A percentile compares a stretch with the other conserved stretches of the same genome.
Evolutionary conservation across 2,113 vertebrate genomes (phyloP).

Genomic region (Microcebus jonahi): DNA sequence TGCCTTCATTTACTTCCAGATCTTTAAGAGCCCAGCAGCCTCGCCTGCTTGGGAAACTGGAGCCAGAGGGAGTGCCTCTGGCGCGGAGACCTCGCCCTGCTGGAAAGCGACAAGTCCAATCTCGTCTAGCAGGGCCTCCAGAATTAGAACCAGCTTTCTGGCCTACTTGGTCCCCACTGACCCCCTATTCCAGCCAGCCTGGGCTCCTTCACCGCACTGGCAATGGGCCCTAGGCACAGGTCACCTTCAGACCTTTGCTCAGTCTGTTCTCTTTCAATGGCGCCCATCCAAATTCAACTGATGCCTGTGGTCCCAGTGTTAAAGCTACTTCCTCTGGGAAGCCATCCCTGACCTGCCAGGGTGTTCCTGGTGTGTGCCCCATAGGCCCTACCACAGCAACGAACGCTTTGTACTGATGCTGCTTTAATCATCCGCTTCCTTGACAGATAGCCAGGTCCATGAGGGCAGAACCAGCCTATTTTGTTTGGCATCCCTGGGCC

Average conservation of each 20-base stretch:
- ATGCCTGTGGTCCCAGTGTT: background rate
- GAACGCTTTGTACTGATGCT: background rate
- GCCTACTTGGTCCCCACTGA: background rate
- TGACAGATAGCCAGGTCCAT: background rate
- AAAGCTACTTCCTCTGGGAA: background rate
- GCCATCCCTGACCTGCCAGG: background rate
- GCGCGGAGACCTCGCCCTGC: background rate
- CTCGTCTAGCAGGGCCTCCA: background rate
- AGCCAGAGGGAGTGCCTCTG: fast-evolving
- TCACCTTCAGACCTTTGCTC: constrained; percentile 21
- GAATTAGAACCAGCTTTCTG: background rate
- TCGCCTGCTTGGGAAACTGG: background rate
- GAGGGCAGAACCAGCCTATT: background rate
- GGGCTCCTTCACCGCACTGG: background rate
- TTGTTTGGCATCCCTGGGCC: background rate
- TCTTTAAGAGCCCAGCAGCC: background rate
- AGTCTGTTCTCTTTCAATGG: background rate
- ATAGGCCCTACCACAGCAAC: background rate
- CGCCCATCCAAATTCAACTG: background rate
- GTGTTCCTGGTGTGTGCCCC: background rate
- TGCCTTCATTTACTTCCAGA: background rate
- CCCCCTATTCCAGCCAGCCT: background rate
- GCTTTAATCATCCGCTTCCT: background rate
- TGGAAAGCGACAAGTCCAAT: background rate
- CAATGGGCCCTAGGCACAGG: background rate